Conservation (phyloP, 2,888 invertebrate genomes). For the Tachina lurida region DNA sequence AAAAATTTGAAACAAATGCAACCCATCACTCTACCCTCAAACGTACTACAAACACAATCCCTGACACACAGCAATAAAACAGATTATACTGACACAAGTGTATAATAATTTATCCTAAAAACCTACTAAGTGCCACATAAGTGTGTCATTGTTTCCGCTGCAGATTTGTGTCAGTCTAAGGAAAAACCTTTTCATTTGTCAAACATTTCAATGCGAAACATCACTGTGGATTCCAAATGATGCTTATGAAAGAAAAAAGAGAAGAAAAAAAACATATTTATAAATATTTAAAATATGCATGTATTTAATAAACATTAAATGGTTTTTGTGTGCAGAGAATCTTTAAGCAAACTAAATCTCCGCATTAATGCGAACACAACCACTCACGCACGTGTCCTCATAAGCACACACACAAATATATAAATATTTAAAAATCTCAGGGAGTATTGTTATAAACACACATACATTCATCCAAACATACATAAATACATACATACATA, state of each 20-base stretch:
- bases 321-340: background rate
- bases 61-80: conserved; percentile 23
- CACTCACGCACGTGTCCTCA: background rate
- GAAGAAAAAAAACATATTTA: background rate
- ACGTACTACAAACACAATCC: conserved; percentile 11
- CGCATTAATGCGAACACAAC: background rate
- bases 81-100: conserved; percentile 20
- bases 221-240: background rate
- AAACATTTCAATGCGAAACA: conserved; percentile 27
- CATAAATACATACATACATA: too few species aligned
- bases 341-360: conserved; percentile 12
- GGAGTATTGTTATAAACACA: too few species aligned
- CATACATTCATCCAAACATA: too few species aligned
- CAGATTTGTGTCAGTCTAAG: conserved; percentile 23
- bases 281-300: background rate
- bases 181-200: conserved; percentile 31
- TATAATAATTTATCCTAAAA: conserved; percentile 39
- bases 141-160: conserved; percentile 20
- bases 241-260: background rate
- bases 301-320: background rate
- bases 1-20: background rate
- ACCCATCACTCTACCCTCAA: background rate
- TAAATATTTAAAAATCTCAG: background rate
- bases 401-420: background rate
- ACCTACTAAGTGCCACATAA: conserved; percentile 46